phyloP scores from a whole-genome alignment of 2,113 vertebrate genomes.

The Gila orcuttii region DNA sequence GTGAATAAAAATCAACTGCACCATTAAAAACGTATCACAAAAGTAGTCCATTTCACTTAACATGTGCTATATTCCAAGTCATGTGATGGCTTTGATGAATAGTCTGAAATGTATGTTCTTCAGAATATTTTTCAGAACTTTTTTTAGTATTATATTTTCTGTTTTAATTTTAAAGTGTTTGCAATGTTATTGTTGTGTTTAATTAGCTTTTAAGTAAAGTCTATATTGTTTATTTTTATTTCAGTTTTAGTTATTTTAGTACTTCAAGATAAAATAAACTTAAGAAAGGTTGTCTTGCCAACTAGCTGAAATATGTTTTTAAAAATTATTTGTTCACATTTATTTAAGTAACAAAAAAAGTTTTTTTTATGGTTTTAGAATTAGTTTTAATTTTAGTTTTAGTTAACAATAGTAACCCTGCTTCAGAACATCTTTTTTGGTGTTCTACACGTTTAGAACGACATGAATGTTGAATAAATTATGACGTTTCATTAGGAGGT shows the following conservation, averaged over 20 bases:
- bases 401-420: too few species aligned
- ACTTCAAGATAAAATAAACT: background rate
- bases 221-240: background rate
- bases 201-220: background rate
- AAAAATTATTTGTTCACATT: too few species aligned
- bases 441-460: too few species aligned
- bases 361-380: background rate
- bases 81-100: background rate
- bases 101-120: background rate
- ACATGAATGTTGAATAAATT: too few species aligned
- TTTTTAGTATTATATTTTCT: background rate
- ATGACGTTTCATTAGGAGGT: too few species aligned
- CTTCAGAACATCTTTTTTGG: too few species aligned
- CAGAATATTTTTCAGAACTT: too few species aligned
- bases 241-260: slow-evolving; percentile 4
- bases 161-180: background rate
- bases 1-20: background rate
- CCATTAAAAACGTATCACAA: background rate
- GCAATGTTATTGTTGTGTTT: too few species aligned
- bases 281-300: too few species aligned
- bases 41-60: background rate
- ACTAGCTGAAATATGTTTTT: too few species aligned
- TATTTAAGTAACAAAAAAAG: background rate
- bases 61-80: background rate
- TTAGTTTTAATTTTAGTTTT: background rate